Conservation (phyloP, 2,888 invertebrate species). For the Cremastinae sp. region DNA sequence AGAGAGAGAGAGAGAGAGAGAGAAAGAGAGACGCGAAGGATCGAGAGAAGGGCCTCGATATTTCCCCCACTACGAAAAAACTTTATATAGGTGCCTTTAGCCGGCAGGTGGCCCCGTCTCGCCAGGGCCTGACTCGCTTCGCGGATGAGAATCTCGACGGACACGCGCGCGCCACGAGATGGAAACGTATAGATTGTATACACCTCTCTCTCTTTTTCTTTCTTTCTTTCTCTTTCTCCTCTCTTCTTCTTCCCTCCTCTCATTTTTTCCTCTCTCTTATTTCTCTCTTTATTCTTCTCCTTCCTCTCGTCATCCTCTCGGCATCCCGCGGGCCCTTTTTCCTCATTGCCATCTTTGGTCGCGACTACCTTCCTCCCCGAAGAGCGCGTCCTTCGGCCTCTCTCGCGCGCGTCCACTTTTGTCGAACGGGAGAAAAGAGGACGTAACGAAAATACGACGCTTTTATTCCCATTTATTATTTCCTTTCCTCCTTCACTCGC, state of each 20-base stretch:
- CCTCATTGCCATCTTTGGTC: slow-evolving; percentile 65
- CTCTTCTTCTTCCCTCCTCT: slow-evolving; percentile 28
- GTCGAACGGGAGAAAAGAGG: slow-evolving; percentile 12
- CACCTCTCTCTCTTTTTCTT: slow-evolving; percentile 62
- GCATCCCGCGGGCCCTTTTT: slow-evolving; percentile 35
- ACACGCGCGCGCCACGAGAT: slow-evolving; percentile 79
- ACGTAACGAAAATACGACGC: slow-evolving; percentile 12
- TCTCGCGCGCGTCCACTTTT: slow-evolving; percentile 6
- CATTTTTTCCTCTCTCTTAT: slow-evolving; percentile 28
- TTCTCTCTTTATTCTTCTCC: background rate
- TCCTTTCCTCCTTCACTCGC: slow-evolving; percentile 15
- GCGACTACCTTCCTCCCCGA: slow-evolving; percentile 55
- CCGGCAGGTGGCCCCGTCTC: slow-evolving; percentile 77
- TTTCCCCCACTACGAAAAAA: slow-evolving; percentile 36
- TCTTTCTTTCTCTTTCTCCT: slow-evolving; percentile 58
- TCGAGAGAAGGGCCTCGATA: slow-evolving; percentile 43
- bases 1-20: slow-evolving; percentile 21
- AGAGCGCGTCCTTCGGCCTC: background rate
- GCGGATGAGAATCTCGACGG: slow-evolving; percentile 77
- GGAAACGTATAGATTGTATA: slow-evolving; percentile 76
- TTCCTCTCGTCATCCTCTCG: slow-evolving; percentile 11
- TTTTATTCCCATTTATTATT: slow-evolving; percentile 25
- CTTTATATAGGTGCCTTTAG: slow-evolving; percentile 55
- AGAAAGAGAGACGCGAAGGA: slow-evolving; percentile 30
- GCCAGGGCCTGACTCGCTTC: slow-evolving; percentile 66